Percentiles rank a stretch among this genome's conserved stretches.
These are phyloP conservation scores for Pseudococcus viburni DNA, from an alignment of 2,888 invertebrate genomes.

Conservation along the genomic window DNA sequence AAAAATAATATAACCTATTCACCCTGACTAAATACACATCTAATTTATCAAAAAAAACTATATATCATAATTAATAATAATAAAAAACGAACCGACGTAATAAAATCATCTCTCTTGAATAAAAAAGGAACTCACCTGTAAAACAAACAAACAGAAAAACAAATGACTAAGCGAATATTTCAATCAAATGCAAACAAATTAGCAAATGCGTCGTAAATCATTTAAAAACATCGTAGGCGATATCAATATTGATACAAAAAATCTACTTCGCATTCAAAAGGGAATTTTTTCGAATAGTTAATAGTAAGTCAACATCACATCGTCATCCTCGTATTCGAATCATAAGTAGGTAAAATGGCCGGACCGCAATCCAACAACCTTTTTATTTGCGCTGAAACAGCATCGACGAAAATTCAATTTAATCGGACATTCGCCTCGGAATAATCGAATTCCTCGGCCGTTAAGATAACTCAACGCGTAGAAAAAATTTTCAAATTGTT, in stretches of 20 bases:
- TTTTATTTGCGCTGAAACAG: neutral
- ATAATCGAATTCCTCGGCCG: neutral
- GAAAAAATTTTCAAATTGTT: neutral
- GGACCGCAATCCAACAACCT: neutral
- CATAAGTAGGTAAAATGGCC: neutral
- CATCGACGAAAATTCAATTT: conserved; percentile 1
- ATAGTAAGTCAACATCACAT: neutral
- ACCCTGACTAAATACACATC: too few relatives aligned
- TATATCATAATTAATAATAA: neutral
- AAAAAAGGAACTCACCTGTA: neutral
- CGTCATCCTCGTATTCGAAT: neutral
- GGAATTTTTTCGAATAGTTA: neutral
- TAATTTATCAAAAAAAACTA: too few relatives aligned
- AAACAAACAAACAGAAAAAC: neutral
- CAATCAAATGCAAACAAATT: neutral
- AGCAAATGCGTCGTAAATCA: neutral
- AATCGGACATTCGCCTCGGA: neutral
- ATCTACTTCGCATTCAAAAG: neutral
- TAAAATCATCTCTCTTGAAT: neutral
- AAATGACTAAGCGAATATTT: neutral
- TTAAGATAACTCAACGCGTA: neutral
- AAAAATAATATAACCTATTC: too few relatives aligned
- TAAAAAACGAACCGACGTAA: neutral
- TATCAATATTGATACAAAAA: neutral
- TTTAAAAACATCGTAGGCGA: neutral